Evolutionary conservation across 37 sponge, comb jelly and placozoan genomes (phyloP), one percentile per base, ranked within the genome.

Genomic region (Bolinopsis microptera): DNA sequence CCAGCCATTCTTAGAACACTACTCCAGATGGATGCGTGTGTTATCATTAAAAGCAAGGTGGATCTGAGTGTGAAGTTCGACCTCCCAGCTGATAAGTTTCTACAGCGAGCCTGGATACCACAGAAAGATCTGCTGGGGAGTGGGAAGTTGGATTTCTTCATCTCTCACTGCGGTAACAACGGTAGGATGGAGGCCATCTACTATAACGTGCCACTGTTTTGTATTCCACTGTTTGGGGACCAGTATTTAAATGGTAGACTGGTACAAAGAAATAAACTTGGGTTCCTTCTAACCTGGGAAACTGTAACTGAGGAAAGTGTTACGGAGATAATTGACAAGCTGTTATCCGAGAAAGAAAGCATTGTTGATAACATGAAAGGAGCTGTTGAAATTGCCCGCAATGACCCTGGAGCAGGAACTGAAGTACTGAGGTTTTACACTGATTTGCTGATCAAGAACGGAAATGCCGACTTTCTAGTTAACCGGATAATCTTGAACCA

Each of bases 121-220:
- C 90, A 86, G 61, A 38, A 34, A 41, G 90, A 86, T 48, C 26
- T 86, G 30, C 36, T 86, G 90, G 90, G 61, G 0, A 86, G 90
- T 40, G 90, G 90, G 36, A 38, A 41, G 21, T 24, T 86, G 35
- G 61, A 28, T 5, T 16, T 86, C 1, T 86, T 86, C 26, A 16
- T 86, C 61, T 41, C 61, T 2, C 90, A 86, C 61, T 86, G 90
- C 26, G 90, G 90, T 5, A 86, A 86, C 30, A 86, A 86, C 48
- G 90, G 90, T 5, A 86, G 90, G 30, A 38, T 86, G 41, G 90
- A 86, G 26, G 36, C 38, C 22, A 39, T 86, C 26, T 86, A 39
- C 48, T 86, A 39, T 23, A 9, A 41, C 8, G 90, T 86, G 1
- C 90, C 90, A 1, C 35, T 86, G 30, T 26, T 86, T 9, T 86